Evolutionary conservation across 2,888 invertebrate genomes (phyloP).

Genomic region (Adelphocoris suturalis): DNA sequence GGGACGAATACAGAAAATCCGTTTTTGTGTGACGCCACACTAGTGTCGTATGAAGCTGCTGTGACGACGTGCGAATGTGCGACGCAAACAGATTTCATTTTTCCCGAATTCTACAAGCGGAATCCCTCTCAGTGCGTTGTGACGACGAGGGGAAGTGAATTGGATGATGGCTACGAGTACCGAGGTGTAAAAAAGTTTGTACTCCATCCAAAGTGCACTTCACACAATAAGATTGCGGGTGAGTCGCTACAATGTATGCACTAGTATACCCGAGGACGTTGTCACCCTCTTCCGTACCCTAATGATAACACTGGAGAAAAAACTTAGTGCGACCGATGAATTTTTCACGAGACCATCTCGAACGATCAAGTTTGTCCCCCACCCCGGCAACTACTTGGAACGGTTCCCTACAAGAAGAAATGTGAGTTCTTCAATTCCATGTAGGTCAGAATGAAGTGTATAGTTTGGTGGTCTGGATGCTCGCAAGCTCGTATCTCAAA

Average conservation of each 20-base stretch:
- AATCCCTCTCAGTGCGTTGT: neutral
- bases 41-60: neutral
- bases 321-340: no score
- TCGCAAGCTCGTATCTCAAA: no score
- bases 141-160: neutral
- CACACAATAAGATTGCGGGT: slow-evolving; percentile 26
- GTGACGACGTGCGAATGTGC: slow-evolving; percentile 46
- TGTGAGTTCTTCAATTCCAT: no score
- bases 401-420: no score
- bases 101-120: slow-evolving; percentile 33
- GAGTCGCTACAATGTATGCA: neutral
- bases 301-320: no score
- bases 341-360: no score
- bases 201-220: slow-evolving; percentile 51
- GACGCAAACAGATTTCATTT: neutral
- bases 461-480: no score
- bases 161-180: neutral
- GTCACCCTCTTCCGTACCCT: no score
- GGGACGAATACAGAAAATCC: neutral
- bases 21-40: neutral
- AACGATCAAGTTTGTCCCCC: no score
- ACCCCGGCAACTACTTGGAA: no score
- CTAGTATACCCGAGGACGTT: no score
- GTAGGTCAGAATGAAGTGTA: no score
- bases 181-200: neutral